Conservation (phyloP, 35 echinoderm and acorn worm species). For the Ophiothrix spiculata region DNA sequence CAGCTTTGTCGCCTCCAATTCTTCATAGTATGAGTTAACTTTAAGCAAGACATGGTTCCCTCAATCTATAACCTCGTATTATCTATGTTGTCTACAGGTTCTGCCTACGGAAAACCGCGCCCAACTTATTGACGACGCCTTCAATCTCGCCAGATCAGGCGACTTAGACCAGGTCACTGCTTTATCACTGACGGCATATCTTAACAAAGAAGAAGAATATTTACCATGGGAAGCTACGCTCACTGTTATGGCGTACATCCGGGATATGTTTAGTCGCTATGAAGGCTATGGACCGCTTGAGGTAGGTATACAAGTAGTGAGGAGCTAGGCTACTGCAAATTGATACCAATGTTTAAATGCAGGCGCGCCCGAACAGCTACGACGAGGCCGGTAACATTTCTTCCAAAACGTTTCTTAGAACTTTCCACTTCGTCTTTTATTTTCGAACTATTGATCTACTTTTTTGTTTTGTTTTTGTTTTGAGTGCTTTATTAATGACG, state of each 20-base stretch:
- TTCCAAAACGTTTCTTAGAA: not conserved
- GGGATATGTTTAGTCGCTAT: constrained; percentile 93
- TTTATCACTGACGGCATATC: constrained; percentile 62
- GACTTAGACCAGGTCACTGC: constrained; percentile 60
- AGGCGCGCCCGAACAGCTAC: too few species aligned
- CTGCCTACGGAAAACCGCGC: constrained; percentile 77
- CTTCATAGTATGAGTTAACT: too few species aligned
- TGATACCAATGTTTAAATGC: too few species aligned
- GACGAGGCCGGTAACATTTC: too few species aligned
- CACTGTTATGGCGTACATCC: constrained; percentile 63
- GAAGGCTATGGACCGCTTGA: constrained; percentile 81
- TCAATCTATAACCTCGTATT: too few species aligned
- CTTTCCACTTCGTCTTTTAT: not conserved
- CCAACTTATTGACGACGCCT: constrained; percentile 83
- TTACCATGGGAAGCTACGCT: constrained; percentile 90
- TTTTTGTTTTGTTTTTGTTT: too few species aligned
- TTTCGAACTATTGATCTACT: too few species aligned
- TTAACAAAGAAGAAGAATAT: constrained; percentile 65
- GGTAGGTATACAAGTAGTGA: constrained; percentile 35
- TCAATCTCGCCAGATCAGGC: constrained; percentile 73
- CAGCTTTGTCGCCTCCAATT: too few species aligned
- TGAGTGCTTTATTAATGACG: too few species aligned
- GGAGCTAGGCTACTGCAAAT: not conserved
- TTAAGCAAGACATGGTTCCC: too few species aligned
- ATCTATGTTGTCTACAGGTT: constrained; percentile 49